Evolutionary conservation across 2,888 invertebrate species (phyloP), one percentile per base, ranked within the genome.

Genomic region (Caenorhabditis sp.): DNA sequence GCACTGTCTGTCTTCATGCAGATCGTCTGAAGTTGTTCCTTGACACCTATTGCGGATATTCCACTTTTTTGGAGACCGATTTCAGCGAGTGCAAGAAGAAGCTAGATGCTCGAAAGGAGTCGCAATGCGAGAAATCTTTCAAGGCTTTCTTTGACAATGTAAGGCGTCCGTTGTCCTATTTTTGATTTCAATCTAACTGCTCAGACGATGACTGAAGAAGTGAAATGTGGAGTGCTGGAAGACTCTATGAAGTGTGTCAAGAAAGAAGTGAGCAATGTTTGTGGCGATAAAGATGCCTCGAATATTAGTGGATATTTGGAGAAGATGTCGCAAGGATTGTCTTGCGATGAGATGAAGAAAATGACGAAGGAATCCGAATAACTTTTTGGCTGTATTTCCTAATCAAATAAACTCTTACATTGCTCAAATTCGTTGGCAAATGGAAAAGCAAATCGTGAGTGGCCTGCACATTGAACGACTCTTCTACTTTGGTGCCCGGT

Each of bases 401-500:
- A 38, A 35, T 35, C 31, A 35, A 35, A 35, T 35, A 41, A 51
- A 47, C 19, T 16, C 76, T 76, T 26, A 84, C 84, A 66, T 75
- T 70, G 56, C 66, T 84, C 54, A 84, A 51, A 54, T 85, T 80
- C 2, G 63, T 73, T 0, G 80, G 31, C 88, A 95, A 94, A 93
- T 96, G 95, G 93, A 96, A 97, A 63, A 99, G 94, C 91, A 99
- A 94, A 93, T 99, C 99, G 93, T 99, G 99, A 93, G 96, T 95
- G 26, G 99, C 98, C 94, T 99, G 99, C 80, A 98, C 94, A 94
- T 98, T 98, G 93, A 99, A 99, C 93, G 98, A 98, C 94, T 99
- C 99, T 93, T 99, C 98, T 63, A 99, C 99, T 95, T 99, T 91
- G 0, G 91, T 91, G 26, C 87, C 90, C 0, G 90, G 90, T 8